These are phyloP conservation scores for Balaeniceps rex DNA, from an alignment of 2,113 vertebrate genomes.

Conservation along the genomic window DNA sequence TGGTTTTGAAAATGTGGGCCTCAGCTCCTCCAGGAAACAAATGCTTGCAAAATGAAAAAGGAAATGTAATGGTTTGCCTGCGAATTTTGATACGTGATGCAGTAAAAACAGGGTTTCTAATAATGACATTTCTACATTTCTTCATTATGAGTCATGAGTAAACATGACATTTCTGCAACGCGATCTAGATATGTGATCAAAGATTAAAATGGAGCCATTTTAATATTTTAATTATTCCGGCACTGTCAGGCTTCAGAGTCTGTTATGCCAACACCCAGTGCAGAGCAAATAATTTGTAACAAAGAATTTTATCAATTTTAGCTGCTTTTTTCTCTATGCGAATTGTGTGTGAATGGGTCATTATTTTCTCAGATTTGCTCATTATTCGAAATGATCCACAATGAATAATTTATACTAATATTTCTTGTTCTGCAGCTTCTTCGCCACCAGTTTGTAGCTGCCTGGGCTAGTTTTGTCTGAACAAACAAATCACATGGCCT, in stretches of 20 bases:
- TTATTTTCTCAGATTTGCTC: slow-evolving; percentile 63
- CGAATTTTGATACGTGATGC: slow-evolving; percentile 22
- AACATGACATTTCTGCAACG: slow-evolving; percentile 58
- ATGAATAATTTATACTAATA: slow-evolving; percentile 57
- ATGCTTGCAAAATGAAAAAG: slow-evolving; percentile 35
- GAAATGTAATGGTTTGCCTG: slow-evolving; percentile 32
- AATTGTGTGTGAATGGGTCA: slow-evolving; percentile 34
- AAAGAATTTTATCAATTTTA: slow-evolving; percentile 65
- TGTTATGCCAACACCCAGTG: slow-evolving; percentile 3
- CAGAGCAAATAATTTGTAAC: slow-evolving; percentile 62
- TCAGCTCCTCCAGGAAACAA: slow-evolving; percentile 37
- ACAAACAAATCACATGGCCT: slow-evolving; percentile 29
- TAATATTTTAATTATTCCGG: slow-evolving; percentile 52
- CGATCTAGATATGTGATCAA: slow-evolving; percentile 46
- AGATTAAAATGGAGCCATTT: slow-evolving; percentile 45
- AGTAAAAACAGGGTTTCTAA: slow-evolving; percentile 58
- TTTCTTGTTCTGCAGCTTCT: slow-evolving; percentile 49
- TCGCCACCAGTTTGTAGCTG: slow-evolving; percentile 16
- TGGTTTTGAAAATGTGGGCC: slow-evolving; percentile 48
- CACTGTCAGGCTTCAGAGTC: slow-evolving; percentile 4
- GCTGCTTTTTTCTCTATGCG: background rate
- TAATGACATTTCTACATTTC: slow-evolving; percentile 58
- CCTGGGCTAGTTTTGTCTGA: slow-evolving; percentile 34
- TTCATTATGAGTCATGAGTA: slow-evolving; percentile 60
- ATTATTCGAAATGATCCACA: slow-evolving; percentile 24